Base-by-base conservation (phyloP, 30 jellyfish, hydroid and myxozoan species). In the Chrysaora quinquecirrha region DNA sequence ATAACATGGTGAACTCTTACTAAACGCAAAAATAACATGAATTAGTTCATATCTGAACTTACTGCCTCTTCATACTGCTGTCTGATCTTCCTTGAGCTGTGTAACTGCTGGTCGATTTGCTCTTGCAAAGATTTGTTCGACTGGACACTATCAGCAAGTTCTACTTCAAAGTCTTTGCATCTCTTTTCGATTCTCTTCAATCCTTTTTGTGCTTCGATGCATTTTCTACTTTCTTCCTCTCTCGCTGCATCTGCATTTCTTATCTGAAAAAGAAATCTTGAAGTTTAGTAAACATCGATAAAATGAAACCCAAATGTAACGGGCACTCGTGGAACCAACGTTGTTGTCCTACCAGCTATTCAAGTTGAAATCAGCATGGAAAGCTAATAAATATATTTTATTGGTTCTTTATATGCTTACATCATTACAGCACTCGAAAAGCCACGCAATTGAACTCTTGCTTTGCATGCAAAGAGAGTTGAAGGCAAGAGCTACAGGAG, bases 171-270 rank as follows among this genome's bases (percentile, higher is more conserved):
- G 30, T 82, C 92, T 30, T 60, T 68, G 24, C 85, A 64, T 61
- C 62, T 69, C 78, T 71, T 52, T 60, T 82, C 92, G 20, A 82
- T 34, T 34, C 82, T 48, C 64, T 82, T 82, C 92, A 82, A 12
- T 56, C 85, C 92, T 30, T 82, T 82, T 31, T 82, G 92, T 6
- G 92, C 92, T 38, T 82, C 92, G 22, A 82, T 65, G 48, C 92
- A 82, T 61, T 56, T 82, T 47, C 92, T 52, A 50, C 85, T 82
- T 34, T 82, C 92, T 3, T 30, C 73, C 29, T 82, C 92, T 33
- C 92, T 52, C 33, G 18, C 78, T 20, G 84, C 92, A 21, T 82
- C 92, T 2, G 78, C 92, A 70, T 82, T 82, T 54, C 92, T 20
- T 29, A 82, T 74, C 92, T 82, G 64, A 1, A 18, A 29, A 9